Percentiles rank a stretch among this genome's conserved stretches.
Evolutionary conservation across 2,888 invertebrate genomes (phyloP).

Genomic region (Aphidius colemani): DNA sequence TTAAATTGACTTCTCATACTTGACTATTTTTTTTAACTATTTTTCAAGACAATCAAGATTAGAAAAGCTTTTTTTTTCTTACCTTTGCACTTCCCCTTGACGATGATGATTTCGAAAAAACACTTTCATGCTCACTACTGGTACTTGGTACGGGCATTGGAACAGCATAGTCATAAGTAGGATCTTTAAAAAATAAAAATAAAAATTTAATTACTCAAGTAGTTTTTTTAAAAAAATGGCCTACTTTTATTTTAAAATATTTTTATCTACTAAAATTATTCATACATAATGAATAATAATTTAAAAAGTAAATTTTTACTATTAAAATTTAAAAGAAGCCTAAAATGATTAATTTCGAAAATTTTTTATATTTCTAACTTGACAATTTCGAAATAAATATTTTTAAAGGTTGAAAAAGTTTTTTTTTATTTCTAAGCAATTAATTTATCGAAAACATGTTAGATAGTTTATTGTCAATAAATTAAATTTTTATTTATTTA

Average conservation of each 20-base stretch:
- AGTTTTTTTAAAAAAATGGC: too few relatives aligned
- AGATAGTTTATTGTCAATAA: not conserved
- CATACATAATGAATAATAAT: not conserved
- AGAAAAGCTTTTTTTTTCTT: constrained; percentile 28
- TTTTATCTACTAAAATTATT: too few relatives aligned
- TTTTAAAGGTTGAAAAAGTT: too few relatives aligned
- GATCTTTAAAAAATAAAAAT: constrained; percentile 46
- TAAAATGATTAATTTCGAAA: too few relatives aligned
- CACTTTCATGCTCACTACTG: constrained; percentile 59
- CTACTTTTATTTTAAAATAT: not conserved
- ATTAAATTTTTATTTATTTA: not conserved
- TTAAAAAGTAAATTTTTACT: too few relatives aligned
- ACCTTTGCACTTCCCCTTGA: constrained; percentile 59
- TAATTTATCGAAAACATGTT: not conserved
- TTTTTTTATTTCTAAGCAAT: too few relatives aligned
- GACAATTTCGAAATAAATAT: too few relatives aligned
- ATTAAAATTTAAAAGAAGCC: too few relatives aligned
- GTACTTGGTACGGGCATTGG: constrained; percentile 58
- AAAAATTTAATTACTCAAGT: not conserved
- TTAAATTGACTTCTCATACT: not conserved
- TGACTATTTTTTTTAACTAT: too few relatives aligned
- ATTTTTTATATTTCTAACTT: too few relatives aligned
- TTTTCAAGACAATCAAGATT: constrained; percentile 7
- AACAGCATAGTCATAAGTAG: constrained; percentile 59
- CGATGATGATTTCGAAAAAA: constrained; percentile 55